phyloP scores from a whole-genome alignment of 2,797 vertebrate species.

The Pangasius larnaudii region DNA sequence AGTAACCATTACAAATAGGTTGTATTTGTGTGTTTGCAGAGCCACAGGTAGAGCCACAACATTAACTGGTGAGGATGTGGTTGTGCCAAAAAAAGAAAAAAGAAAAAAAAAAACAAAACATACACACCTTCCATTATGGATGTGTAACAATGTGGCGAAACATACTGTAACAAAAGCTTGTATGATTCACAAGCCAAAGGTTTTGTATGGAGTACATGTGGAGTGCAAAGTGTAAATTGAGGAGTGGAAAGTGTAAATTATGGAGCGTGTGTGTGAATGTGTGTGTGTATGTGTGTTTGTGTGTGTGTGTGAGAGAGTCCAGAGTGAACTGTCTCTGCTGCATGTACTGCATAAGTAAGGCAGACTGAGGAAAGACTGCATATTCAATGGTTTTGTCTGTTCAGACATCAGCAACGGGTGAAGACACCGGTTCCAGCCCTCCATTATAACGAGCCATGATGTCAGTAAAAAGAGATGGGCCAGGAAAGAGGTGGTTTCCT shows the following conservation, averaged over 20 bases:
- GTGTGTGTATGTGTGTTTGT: constrained; percentile 2
- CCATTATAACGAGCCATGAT: constrained; percentile 26
- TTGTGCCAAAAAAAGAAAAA: constrained; percentile 20
- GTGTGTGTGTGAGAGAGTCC: background rate
- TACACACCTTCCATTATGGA: background rate
- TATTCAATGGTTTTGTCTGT: constrained; percentile 48
- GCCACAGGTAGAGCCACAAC: constrained; percentile 25
- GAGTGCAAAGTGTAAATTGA: constrained; percentile 4
- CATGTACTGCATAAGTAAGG: constrained; percentile 70
- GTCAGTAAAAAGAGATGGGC: constrained; percentile 31
- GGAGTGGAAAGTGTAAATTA: background rate
- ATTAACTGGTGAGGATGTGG: background rate
- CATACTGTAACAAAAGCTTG: constrained; percentile 19
- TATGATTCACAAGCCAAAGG: constrained; percentile 1
- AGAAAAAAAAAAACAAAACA: no score
- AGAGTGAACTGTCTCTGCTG: constrained; percentile 53
- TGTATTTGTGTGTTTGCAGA: constrained; percentile 1
- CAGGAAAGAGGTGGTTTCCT: constrained; percentile 32
- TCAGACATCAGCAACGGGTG: constrained; percentile 42
- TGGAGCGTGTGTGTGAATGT: background rate
- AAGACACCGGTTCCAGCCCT: constrained; percentile 53
- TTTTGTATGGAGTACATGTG: constrained; percentile 7
- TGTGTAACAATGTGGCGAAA: constrained; percentile 10
- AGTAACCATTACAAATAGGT: constrained; percentile 8
- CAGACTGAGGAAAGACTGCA: constrained; percentile 63